Conservation (phyloP, 2,113 vertebrate species). For the Pontoporia blainvillei region DNA sequence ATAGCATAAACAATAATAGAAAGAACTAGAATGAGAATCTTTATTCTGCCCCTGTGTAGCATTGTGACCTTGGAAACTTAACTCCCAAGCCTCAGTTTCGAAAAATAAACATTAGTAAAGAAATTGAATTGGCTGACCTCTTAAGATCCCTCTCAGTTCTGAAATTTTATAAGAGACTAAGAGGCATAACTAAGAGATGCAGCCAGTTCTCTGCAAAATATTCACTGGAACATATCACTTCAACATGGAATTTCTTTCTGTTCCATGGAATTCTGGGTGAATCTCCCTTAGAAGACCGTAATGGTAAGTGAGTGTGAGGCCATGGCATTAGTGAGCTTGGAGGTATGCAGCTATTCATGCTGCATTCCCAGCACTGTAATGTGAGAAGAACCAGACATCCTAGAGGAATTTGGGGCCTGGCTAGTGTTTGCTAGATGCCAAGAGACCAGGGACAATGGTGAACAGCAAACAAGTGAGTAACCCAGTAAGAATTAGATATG, state of each 20-base stretch:
- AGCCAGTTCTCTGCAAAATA: neutral
- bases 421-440: neutral
- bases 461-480: slow-evolving; percentile 24
- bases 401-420: neutral
- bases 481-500: neutral
- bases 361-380: neutral
- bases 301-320: neutral
- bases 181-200: neutral
- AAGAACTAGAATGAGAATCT: slow-evolving; percentile 1
- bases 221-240: neutral
- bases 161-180: neutral
- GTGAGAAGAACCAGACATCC: neutral
- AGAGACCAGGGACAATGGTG: neutral
- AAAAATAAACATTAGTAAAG: neutral
- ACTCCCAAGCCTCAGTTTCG: neutral
- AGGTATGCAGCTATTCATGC: neutral
- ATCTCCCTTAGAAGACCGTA: neutral
- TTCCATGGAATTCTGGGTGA: neutral
- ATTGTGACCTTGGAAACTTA: neutral
- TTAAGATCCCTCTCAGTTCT: neutral
- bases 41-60: neutral
- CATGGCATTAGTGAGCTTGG: neutral
- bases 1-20: neutral
- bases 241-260: neutral
- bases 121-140: neutral